These are phyloP conservation scores for Sebastes trivittatus DNA, from an alignment of 2,797 vertebrate genomes.

Conservation along the genomic window DNA sequence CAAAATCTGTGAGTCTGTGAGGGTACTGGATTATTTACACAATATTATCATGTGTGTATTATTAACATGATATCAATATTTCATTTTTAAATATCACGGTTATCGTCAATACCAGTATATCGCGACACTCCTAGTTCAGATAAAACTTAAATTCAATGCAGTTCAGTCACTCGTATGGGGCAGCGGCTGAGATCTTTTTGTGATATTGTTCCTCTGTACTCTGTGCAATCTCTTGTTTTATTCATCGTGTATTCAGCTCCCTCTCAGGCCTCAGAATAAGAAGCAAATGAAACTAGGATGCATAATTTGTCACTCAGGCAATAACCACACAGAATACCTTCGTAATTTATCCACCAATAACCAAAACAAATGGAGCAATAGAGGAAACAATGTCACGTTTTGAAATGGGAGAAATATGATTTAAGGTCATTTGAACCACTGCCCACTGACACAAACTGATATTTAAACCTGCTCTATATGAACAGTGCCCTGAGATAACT, in stretches of 20 bases:
- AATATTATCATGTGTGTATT: too few relatives aligned
- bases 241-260: neutral
- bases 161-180: neutral
- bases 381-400: neutral
- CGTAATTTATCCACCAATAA: neutral
- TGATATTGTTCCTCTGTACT: neutral
- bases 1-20: too few relatives aligned
- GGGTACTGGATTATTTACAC: too few relatives aligned
- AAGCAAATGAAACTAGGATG: neutral
- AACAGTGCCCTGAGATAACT: neutral
- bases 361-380: slow-evolving; percentile 12
- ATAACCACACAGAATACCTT: neutral
- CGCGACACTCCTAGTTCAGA: neutral
- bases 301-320: neutral
- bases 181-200: neutral
- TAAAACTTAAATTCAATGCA: neutral
- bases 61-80: too few relatives aligned
- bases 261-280: neutral
- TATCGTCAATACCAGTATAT: too few relatives aligned
- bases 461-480: too few relatives aligned
- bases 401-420: neutral
- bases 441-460: neutral
- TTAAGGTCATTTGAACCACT: neutral
- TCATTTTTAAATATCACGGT: too few relatives aligned
- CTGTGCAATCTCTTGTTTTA: slow-evolving; percentile 9